Evolutionary conservation across 2,888 invertebrate genomes (phyloP).

Genomic region (Cerastis leucographa): DNA sequence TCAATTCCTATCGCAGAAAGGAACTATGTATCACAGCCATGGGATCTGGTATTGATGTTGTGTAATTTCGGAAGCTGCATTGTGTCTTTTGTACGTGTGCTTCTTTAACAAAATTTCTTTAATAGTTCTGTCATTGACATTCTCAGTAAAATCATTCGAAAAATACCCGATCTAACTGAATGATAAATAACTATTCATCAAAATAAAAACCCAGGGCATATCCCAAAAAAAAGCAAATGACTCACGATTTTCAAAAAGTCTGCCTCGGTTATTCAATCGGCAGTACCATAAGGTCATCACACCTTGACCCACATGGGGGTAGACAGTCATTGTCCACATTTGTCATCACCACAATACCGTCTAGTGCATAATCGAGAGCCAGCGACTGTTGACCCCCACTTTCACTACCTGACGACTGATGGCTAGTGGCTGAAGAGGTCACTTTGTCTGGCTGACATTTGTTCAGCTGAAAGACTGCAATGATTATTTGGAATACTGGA

Average conservation of each 20-base stretch:
- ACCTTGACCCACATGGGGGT: slow-evolving; percentile 42
- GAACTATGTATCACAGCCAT: not conserved
- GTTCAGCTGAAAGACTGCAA: slow-evolving; percentile 14
- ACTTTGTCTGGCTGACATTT: slow-evolving; percentile 34
- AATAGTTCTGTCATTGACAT: not conserved
- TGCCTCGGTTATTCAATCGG: not conserved
- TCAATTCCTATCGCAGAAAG: not conserved
- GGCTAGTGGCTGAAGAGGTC: slow-evolving; percentile 37
- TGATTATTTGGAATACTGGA: not conserved
- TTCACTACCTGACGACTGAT: slow-evolving; percentile 51
- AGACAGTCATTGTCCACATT: slow-evolving; percentile 47
- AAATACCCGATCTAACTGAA: not conserved
- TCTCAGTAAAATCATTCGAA: not conserved
- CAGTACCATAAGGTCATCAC: slow-evolving; percentile 34
- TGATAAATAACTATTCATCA: not conserved
- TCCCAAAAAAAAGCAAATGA: not conserved
- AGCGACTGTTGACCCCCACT: slow-evolving; percentile 54
- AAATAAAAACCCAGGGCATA: not conserved
- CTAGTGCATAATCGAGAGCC: slow-evolving; percentile 45
- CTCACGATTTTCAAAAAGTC: not conserved
- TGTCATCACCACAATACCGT: slow-evolving; percentile 53
- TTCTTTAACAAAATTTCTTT: not conserved
- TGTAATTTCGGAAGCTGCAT: not conserved
- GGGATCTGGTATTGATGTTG: not conserved
- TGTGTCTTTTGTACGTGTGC: not conserved